Conservation (phyloP, 2,888 invertebrate species). For the Parelbella ahira region DNA sequence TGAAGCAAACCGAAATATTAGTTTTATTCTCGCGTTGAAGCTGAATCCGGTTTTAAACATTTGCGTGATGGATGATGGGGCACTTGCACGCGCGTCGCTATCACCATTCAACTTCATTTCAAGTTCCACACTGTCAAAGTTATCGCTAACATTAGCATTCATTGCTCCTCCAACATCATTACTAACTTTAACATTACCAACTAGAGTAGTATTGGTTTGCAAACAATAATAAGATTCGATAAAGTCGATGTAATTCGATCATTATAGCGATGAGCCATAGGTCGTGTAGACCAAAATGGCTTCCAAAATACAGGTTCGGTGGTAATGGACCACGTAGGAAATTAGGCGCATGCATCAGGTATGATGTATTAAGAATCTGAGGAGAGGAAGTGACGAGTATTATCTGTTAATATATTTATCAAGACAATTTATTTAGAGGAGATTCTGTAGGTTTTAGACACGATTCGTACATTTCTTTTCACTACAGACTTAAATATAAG, state of each 20-base stretch:
- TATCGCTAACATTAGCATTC: slow-evolving; percentile 30
- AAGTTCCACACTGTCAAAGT: slow-evolving; percentile 31
- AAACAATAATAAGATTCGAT: neutral
- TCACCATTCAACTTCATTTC: slow-evolving; percentile 36
- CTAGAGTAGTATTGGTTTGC: slow-evolving; percentile 35
- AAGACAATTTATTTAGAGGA: too few relatives aligned
- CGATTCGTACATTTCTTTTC: too few relatives aligned
- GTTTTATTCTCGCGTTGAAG: slow-evolving; percentile 49
- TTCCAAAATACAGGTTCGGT: slow-evolving; percentile 70
- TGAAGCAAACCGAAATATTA: slow-evolving; percentile 48
- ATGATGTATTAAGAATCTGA: slow-evolving; percentile 23
- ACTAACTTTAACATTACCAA: neutral
- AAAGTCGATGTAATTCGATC: slow-evolving; percentile 34
- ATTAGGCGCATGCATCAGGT: slow-evolving; percentile 39
- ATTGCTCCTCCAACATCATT: slow-evolving; percentile 34
- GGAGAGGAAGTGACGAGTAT: slow-evolving; percentile 14
- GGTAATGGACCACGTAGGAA: slow-evolving; percentile 55
- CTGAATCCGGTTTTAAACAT: slow-evolving; percentile 67
- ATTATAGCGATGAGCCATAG: slow-evolving; percentile 59
- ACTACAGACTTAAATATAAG: too few relatives aligned
- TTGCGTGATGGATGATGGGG: slow-evolving; percentile 74
- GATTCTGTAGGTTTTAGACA: too few relatives aligned
- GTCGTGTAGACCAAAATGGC: slow-evolving; percentile 71
- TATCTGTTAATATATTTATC: neutral
- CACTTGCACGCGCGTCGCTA: slow-evolving; percentile 54